Evolutionary conservation across 2,888 invertebrate genomes (phyloP).

Genomic region (Parasteatoda lunata): DNA sequence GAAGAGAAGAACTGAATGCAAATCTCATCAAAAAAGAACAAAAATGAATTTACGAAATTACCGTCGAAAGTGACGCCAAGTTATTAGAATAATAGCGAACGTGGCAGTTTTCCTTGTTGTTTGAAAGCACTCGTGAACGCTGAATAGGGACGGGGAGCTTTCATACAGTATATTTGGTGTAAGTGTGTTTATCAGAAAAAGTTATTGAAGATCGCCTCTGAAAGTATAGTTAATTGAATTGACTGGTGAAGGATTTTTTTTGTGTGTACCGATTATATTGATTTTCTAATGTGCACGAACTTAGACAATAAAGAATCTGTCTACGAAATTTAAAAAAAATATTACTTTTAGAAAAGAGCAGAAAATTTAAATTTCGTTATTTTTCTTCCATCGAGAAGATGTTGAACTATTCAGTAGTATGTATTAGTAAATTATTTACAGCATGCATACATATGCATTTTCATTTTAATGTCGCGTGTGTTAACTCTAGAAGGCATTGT

Average conservation of each 20-base stretch:
- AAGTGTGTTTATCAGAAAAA: not conserved
- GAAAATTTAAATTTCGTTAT: not conserved
- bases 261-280: too few species aligned
- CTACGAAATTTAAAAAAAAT: not conserved
- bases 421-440: too few species aligned
- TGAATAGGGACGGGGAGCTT: not conserved
- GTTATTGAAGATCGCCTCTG: not conserved
- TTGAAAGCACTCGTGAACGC: not conserved
- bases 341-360: not conserved
- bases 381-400: not conserved
- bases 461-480: too few species aligned
- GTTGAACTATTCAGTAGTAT: too few species aligned
- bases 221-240: not conserved
- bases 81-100: slow-evolving; percentile 7
- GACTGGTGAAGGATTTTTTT: not conserved
- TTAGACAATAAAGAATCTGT: too few species aligned
- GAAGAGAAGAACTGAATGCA: slow-evolving; percentile 1
- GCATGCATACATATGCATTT: too few species aligned
- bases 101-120: not conserved
- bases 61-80: not conserved
- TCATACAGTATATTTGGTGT: not conserved
- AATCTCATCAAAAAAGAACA: slow-evolving; percentile 4
- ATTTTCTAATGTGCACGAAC: too few species aligned
- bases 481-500: too few species aligned
- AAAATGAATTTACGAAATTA: slow-evolving; percentile 8